Conservation (phyloP, 2,113 vertebrate species). For the Elaphurus davidianus region DNA sequence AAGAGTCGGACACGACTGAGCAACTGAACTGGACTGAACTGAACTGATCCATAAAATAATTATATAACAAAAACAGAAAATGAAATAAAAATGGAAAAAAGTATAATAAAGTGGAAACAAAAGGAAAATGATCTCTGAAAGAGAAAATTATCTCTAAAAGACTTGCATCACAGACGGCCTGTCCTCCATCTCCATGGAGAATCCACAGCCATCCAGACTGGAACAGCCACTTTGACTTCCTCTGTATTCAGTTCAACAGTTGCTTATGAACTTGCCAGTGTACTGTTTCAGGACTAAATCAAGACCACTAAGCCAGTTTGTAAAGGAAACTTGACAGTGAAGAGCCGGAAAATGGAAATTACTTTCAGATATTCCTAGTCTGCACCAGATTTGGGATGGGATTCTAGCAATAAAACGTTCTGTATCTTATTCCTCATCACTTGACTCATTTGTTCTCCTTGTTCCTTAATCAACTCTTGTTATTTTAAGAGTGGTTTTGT, state of each 20-base stretch:
- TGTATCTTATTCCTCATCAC: conserved; percentile 4
- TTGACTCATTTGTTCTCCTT: not conserved
- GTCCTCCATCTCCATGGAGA: not conserved
- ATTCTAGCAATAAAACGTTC: not conserved
- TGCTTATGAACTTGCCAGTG: not conserved
- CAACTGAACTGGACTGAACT: no score
- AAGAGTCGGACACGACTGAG: no score
- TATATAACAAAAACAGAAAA: not conserved
- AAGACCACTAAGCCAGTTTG: not conserved
- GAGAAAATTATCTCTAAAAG: not conserved
- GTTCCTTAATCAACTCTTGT: conserved; percentile 36
- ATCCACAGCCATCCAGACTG: not conserved
- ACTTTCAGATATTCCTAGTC: conserved; percentile 54
- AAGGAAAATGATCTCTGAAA: not conserved
- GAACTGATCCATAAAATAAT: not conserved
- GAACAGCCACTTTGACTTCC: not conserved
- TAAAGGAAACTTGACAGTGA: not conserved
- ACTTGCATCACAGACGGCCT: not conserved
- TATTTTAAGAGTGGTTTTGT: conserved; percentile 38
- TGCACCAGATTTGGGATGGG: not conserved
- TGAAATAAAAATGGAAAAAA: not conserved
- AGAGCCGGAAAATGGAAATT: conserved; percentile 47
- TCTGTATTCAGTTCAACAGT: not conserved
- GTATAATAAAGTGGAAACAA: not conserved
- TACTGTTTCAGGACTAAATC: not conserved